Base-by-base conservation (phyloP, 2,888 invertebrate species). In the Trichacis sp. region DNA sequence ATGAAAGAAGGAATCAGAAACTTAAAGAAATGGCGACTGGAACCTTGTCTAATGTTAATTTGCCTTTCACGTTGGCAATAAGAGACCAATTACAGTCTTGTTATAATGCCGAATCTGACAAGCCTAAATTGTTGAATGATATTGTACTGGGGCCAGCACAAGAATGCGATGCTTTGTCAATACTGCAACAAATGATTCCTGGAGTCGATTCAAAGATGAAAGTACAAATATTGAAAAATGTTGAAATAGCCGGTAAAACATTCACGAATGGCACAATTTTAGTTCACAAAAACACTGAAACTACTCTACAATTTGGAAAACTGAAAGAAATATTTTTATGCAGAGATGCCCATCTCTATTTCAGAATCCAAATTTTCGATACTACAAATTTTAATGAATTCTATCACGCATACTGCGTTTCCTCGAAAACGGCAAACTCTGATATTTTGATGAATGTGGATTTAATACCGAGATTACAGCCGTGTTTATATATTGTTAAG, bases 101-200 rank as follows among this genome's bases (percentile, higher is more conserved):
- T 46, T 53, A 61, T 15, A 53, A 24, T 4, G 54, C 38, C 19
- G 52, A 61, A 55, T 55, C 29, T 49, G 30, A 43, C 24, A 19
- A 42, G 24, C 24, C 3, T 24, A 8, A 24, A 36, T 18, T 20
- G 38, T n/a, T 53, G 18, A 45, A 17, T 18, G 47, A 40, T 24
- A 8, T 24, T 3, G 3, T 24, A 24, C 36, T 55, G 33, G 55
- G 56, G 56, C 45, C 59, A 45, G 14, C 54, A 36, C 38, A 43
- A n/a, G 49, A 46, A 36, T 36, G 52, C 20, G 49, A 53, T 45
- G 58, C 53, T 12, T 19, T 42, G 17, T 14, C 14, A 30, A 33
- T 36, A 18, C 11, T 55, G 24, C 48, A 57, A 42, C 50, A 29
- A 80, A 67, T 59, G 38, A 48, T 60, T 48, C 49, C 46, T 47